Evolutionary conservation across 2,888 invertebrate genomes (phyloP), one percentile per base, ranked within the genome.

Genomic region (Cheilosia grossa): DNA sequence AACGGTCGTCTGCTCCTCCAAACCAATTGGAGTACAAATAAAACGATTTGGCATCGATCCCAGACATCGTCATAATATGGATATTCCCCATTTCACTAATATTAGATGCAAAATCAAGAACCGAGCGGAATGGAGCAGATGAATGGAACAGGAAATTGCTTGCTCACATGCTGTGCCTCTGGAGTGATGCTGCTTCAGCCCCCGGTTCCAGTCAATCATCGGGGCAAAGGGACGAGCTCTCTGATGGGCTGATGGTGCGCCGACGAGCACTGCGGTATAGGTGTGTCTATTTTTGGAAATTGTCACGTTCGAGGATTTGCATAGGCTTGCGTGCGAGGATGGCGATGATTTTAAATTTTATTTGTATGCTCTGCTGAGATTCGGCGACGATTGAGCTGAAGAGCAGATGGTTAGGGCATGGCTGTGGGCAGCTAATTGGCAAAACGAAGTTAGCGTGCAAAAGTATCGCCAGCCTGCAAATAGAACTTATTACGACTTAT

Each of bases 21-120:
- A 74, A 61, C 61, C 54, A 66, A 80, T 66, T 73, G 72, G 67
- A 58, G 66, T 64, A 79, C 79, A 82, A 82, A 74, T 83, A 80
- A 83, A 83, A 80, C 80, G 85, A 77, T 85, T 81, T 85, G 85
- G 85, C 85, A 81, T 67, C 75, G 70, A 75, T 85, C 85, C 85
- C 85, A 77, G 66, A 75, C 81, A 19, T 49, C 27, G n/a, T 47
- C 59, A 70, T 21, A 2, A 21, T 81, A 21, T 75, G 49, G 58
- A 64, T 70, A 54, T 72, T 70, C 66, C 67, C 75, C 79, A 69
- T 74, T 83, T 74, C 74, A 74, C 79, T 69, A 64, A 79, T 70
- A 82, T 75, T 64, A 77, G 81, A 75, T 77, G 61, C 59, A 69
- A 21, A 27, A 47, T 59, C 40, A 51, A 33, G 69, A 61, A 75